These are phyloP conservation scores for Origma solitaria DNA, from an alignment of 2,113 vertebrate species.

Conservation along the genomic window DNA sequence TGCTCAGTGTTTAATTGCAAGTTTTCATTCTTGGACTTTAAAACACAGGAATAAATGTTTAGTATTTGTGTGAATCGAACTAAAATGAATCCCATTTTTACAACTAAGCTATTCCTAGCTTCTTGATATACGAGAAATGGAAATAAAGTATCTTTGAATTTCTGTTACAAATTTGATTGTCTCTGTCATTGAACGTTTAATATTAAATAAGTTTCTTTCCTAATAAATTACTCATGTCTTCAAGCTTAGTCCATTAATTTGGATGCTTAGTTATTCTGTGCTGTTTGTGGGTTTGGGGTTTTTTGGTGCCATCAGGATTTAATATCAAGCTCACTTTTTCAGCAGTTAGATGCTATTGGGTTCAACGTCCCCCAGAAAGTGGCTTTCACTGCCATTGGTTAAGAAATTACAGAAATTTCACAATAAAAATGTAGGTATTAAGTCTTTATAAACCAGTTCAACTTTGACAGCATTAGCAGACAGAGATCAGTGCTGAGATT, in stretches of 20 bases:
- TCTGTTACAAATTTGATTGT: slow-evolving; percentile 79
- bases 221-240: slow-evolving; percentile 77
- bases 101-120: slow-evolving; percentile 76
- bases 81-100: slow-evolving; percentile 79
- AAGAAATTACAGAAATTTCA: neutral
- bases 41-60: slow-evolving; percentile 77
- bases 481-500: neutral
- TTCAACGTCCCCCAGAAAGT: rapidly evolving
- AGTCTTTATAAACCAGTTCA: neutral
- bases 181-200: slow-evolving; percentile 79
- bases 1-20: slow-evolving; percentile 82
- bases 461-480: neutral
- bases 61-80: slow-evolving; percentile 78
- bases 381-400: neutral
- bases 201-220: slow-evolving; percentile 73
- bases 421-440: neutral
- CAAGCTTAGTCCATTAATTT: slow-evolving; percentile 67
- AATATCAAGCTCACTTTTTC: neutral
- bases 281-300: neutral
- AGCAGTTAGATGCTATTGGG: neutral
- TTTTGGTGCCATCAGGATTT: neutral
- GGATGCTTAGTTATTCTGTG: slow-evolving; percentile 45
- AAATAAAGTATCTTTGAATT: slow-evolving; percentile 84
- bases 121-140: slow-evolving; percentile 77
- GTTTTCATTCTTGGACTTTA: slow-evolving; percentile 81